These are phyloP conservation scores for Drosophila teissieri DNA, from an alignment of 1,140 invertebrate species.

Conservation along the genomic window DNA sequence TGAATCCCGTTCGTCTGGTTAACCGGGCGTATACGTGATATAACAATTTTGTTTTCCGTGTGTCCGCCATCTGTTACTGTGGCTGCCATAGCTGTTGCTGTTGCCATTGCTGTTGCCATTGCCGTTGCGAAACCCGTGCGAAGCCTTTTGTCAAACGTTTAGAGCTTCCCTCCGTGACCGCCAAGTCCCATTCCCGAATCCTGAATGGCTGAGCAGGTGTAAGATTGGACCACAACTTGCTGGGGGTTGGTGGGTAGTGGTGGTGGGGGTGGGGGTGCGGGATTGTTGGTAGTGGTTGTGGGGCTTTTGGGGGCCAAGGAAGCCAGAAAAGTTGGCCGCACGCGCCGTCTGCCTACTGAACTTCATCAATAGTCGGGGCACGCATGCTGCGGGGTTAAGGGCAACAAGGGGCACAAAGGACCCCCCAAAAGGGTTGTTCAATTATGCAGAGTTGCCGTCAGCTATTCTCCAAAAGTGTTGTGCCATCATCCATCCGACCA, in stretches of 20 bases:
- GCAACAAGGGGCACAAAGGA: no score
- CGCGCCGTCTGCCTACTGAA: slow-evolving; percentile 62
- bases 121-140: slow-evolving; percentile 1
- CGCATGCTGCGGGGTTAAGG: slow-evolving; percentile 28
- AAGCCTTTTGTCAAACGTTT: slow-evolving; percentile 48
- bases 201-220: slow-evolving; percentile 32
- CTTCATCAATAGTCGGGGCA: slow-evolving; percentile 69
- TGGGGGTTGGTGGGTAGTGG: not conserved
- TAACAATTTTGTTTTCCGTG: slow-evolving; percentile 3
- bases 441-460: slow-evolving; percentile 51
- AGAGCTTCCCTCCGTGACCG: slow-evolving; percentile 13
- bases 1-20: not conserved
- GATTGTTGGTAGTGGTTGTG: no score
- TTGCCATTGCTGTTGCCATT: slow-evolving; percentile 1
- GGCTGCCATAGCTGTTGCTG: not conserved
- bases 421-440: slow-evolving; percentile 26
- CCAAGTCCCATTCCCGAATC: not conserved
- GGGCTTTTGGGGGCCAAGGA: slow-evolving; percentile 18
- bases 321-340: slow-evolving; percentile 63
- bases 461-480: slow-evolving; percentile 30
- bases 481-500: not conserved
- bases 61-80: slow-evolving; percentile 7
- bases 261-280: not conserved
- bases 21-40: slow-evolving; percentile 16
- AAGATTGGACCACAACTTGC: slow-evolving; percentile 50